phyloP scores from a whole-genome alignment of 2,113 vertebrate genomes.

The Butorides virescens region DNA sequence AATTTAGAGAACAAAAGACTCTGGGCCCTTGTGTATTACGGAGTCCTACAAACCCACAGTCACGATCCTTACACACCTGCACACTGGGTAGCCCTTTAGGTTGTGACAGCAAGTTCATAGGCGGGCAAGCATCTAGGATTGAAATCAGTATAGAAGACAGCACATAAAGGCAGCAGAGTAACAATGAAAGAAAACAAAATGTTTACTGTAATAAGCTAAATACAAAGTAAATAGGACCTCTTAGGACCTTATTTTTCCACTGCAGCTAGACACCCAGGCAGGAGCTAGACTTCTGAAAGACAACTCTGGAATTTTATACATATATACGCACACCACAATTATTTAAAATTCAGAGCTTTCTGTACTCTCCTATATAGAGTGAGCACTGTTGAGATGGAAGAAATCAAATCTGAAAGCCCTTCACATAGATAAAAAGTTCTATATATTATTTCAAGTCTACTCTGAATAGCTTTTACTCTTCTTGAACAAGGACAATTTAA shows the following conservation, averaged over 20 bases:
- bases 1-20: background rate
- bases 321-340: background rate
- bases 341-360: background rate
- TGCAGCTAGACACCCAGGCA: background rate
- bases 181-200: background rate
- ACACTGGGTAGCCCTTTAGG: background rate
- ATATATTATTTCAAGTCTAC: slow-evolving; percentile 8
- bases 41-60: rapidly evolving
- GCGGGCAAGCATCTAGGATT: background rate
- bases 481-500: slow-evolving; percentile 26
- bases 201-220: background rate
- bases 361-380: background rate
- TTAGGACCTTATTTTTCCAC: background rate
- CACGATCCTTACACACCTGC: rapidly evolving
- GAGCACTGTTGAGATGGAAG: background rate
- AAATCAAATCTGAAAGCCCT: background rate
- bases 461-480: background rate
- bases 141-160: background rate
- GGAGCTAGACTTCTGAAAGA: background rate
- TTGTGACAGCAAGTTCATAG: background rate
- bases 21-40: rapidly evolving
- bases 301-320: background rate
- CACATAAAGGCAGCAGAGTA: background rate
- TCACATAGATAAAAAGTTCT: background rate
- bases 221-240: background rate